These are phyloP conservation scores for Yoshiicerus persimilis DNA, from an alignment of 1,140 invertebrate genomes.

Conservation along the genomic window DNA sequence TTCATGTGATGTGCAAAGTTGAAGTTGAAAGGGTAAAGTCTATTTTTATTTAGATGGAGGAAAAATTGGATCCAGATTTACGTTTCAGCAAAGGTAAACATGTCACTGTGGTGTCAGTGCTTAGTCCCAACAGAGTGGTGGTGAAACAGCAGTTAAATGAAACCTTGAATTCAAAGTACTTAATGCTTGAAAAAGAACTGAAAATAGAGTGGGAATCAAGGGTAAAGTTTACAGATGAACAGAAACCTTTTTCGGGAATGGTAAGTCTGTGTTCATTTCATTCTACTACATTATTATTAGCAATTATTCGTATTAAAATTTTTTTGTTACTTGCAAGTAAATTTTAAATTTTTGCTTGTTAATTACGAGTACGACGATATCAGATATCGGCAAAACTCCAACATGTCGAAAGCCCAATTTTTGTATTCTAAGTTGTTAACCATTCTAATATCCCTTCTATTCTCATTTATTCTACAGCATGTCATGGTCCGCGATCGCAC, in stretches of 20 bases:
- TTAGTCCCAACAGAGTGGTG: background rate
- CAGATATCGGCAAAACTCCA: no score
- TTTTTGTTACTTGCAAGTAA: no score
- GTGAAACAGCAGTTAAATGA: background rate
- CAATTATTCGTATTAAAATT: no score
- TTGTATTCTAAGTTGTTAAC: no score
- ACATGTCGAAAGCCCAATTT: no score
- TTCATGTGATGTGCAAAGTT: no score
- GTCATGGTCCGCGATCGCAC: background rate
- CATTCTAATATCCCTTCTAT: no score
- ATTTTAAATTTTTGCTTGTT: background rate
- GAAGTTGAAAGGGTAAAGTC: no score
- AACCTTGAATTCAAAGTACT: background rate
- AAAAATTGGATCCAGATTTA: background rate
- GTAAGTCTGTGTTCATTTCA: background rate
- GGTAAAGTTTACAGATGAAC: background rate
- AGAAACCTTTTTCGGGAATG: background rate
- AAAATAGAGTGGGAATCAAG: background rate
- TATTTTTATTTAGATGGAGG: background rate
- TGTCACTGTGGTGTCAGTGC: background rate
- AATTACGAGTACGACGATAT: no score
- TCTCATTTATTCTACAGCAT: background rate
- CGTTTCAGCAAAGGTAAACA: background rate
- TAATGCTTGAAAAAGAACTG: background rate
- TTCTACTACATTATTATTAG: no score